Evolutionary conservation across 2,113 vertebrate species (phyloP).

Genomic region (Oceanodroma tethys): DNA sequence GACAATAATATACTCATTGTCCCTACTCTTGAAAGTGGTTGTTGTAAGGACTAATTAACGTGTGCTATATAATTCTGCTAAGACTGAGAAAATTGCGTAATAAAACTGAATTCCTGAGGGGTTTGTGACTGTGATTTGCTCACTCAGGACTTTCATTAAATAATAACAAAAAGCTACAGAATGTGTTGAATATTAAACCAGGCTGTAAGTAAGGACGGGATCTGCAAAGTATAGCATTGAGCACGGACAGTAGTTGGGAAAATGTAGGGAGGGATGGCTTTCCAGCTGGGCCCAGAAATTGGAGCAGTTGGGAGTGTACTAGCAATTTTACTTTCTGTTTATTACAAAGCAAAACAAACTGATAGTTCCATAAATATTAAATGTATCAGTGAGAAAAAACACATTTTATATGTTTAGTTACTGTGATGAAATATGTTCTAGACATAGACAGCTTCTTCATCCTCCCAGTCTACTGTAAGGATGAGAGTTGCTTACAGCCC

Average conservation of each 20-base stretch:
- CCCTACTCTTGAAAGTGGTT: background rate
- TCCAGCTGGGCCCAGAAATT: background rate
- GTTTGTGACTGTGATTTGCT: background rate
- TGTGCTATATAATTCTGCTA: background rate
- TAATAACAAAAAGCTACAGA: background rate
- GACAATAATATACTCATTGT: background rate
- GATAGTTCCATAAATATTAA: background rate
- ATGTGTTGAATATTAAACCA: background rate
- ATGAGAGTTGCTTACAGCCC: background rate
- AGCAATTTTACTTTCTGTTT: background rate
- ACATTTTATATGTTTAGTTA: background rate
- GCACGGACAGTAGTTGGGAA: background rate
- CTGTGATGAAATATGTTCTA: background rate
- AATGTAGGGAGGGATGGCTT: background rate
- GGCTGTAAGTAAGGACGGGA: background rate
- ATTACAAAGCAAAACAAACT: background rate
- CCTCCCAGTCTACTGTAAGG: background rate
- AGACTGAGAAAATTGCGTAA: background rate
- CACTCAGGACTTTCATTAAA: background rate
- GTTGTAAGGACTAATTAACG: background rate
- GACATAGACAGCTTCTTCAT: background rate
- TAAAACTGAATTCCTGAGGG: background rate
- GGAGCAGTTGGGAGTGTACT: background rate
- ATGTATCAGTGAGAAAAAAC: background rate
- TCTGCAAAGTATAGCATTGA: background rate